Percentiles rank a stretch among this genome's conserved stretches.
Evolutionary conservation across 2,113 vertebrate species (phyloP).

Genomic region (Gorsachius goisagi): DNA sequence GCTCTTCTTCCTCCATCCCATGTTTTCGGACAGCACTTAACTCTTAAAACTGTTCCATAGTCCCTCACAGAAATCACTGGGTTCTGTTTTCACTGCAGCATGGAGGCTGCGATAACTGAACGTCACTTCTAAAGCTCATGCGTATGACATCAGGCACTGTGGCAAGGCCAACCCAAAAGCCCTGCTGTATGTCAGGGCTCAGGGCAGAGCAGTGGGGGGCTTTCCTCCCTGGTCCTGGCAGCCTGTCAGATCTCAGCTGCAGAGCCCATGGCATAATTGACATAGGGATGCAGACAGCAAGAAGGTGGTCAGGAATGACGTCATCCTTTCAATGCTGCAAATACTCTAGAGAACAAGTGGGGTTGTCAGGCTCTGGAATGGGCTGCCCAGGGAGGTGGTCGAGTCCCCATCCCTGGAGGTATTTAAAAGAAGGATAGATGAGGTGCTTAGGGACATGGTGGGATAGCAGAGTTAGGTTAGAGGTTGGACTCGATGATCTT

Average conservation of each 20-base stretch:
- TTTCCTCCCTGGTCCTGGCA: not conserved
- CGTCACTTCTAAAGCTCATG: not conserved
- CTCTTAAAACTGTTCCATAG: not conserved
- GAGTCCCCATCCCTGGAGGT: no score
- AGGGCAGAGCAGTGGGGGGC: not conserved
- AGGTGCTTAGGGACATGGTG: no score
- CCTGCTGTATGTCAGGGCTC: not conserved
- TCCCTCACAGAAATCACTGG: not conserved
- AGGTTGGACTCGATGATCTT: no score
- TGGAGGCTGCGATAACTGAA: rapidly evolving
- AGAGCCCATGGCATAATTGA: not conserved
- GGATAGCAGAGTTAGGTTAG: no score
- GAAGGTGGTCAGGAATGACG: not conserved
- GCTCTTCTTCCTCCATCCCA: not conserved
- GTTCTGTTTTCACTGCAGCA: not conserved
- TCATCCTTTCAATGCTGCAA: not conserved
- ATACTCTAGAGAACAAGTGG: not conserved
- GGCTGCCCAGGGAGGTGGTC: no score
- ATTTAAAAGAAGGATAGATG: no score
- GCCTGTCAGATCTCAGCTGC: not conserved
- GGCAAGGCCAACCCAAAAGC: not conserved
- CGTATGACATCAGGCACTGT: not conserved
- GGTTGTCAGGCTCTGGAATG: not conserved
- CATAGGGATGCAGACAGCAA: not conserved
- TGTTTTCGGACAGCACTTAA: not conserved